Conservation (phyloP, 1,140 invertebrate genomes). For the Rhyzopertha dominica region DNA sequence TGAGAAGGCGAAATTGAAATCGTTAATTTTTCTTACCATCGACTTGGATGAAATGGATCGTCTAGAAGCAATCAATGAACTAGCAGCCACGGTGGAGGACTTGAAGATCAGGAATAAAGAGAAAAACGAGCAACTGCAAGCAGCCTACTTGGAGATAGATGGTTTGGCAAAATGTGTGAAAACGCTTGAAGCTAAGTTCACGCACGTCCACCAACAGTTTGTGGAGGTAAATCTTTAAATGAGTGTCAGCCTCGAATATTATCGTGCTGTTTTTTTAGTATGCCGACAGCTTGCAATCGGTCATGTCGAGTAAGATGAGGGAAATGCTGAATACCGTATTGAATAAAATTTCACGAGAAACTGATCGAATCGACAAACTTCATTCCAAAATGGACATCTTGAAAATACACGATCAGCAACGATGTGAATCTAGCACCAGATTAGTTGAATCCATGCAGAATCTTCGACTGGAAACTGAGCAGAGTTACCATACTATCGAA, state of each 20-base stretch:
- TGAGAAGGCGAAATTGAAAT: constrained; percentile 17
- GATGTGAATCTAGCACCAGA: constrained; percentile 13
- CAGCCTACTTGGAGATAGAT: constrained; percentile 1
- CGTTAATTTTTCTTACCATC: constrained; percentile 14
- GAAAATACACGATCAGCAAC: constrained; percentile 7
- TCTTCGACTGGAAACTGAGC: constrained; percentile 15
- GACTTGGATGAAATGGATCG: constrained; percentile 11
- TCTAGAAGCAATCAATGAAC: constrained; percentile 15
- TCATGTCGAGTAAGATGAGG: no score
- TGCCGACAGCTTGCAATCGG: no score
- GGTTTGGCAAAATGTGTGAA: constrained; percentile 5
- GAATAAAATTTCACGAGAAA: neutral
- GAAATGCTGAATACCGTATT: neutral
- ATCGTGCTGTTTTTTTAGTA: no score
- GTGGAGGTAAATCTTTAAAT: constrained; percentile 13
- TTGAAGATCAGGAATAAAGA: neutral
- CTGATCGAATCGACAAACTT: neutral
- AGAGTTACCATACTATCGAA: constrained; percentile 10
- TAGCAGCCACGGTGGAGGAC: neutral
- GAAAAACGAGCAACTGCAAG: constrained; percentile 4
- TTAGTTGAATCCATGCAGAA: constrained; percentile 10
- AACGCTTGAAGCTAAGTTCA: constrained; percentile 6
- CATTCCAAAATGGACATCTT: neutral
- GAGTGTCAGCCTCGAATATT: no score
- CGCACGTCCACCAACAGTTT: constrained; percentile 3